A percentile compares a stretch with the other conserved stretches of the same genome.
phyloP scores from a whole-genome alignment of 2,888 invertebrate species.

The Odiellus spinosus region DNA sequence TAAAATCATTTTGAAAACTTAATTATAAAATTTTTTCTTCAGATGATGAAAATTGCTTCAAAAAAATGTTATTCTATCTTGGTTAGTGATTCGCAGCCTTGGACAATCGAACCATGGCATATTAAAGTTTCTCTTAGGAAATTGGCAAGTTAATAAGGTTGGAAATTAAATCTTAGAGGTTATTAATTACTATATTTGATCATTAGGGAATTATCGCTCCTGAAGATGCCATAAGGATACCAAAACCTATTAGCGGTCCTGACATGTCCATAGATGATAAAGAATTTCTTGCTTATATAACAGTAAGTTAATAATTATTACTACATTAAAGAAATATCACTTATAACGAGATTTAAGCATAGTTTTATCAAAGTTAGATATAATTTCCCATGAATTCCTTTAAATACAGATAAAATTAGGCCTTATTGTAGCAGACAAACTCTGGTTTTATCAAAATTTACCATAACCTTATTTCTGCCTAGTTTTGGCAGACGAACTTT shows the following conservation, averaged over 20 bases:
- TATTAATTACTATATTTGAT: slow-evolving; percentile 23
- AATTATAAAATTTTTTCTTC: too few species aligned
- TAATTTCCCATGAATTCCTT: too few species aligned
- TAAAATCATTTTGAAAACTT: too few species aligned
- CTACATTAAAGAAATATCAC: not conserved
- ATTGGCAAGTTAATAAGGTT: slow-evolving; percentile 32
- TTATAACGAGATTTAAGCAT: slow-evolving; percentile 1
- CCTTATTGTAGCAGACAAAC: too few species aligned
- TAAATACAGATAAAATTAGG: too few species aligned
- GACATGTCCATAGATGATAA: slow-evolving; percentile 59
- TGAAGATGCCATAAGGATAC: slow-evolving; percentile 58
- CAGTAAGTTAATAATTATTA: slow-evolving; percentile 35
- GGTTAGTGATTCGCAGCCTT: slow-evolving; percentile 37
- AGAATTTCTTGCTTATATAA: slow-evolving; percentile 61
- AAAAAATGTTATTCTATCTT: too few species aligned
- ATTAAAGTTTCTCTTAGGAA: slow-evolving; percentile 57
- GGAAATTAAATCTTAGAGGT: not conserved
- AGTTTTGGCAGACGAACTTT: too few species aligned
- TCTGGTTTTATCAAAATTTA: too few species aligned
- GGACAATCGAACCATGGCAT: slow-evolving; percentile 78
- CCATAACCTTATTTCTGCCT: too few species aligned
- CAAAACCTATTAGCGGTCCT: slow-evolving; percentile 60
- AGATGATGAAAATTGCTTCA: too few species aligned
- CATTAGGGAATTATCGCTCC: slow-evolving; percentile 40
- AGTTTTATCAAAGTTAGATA: too few species aligned